Conservation (phyloP, 2,797 vertebrate genomes). For the Brotula barbata region DNA sequence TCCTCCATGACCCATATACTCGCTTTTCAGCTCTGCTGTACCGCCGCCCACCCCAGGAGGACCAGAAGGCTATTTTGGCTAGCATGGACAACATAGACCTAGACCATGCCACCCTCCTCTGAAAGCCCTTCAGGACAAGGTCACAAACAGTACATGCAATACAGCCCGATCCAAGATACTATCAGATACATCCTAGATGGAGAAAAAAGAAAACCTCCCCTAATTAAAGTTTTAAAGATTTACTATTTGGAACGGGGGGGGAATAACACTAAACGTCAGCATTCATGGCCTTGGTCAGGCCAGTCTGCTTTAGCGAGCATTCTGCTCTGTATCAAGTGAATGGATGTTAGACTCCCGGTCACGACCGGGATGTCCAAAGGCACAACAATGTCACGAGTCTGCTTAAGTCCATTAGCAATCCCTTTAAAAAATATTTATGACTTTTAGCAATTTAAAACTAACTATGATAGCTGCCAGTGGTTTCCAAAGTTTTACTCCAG, state of each 20-base stretch:
- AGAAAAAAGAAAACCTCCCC: conserved; percentile 23
- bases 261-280: conserved; percentile 38
- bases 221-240: conserved; percentile 31
- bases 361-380: conserved; percentile 3
- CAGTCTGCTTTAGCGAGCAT: conserved; percentile 33
- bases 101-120: conserved; percentile 92
- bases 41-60: conserved; percentile 89
- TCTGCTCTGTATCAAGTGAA: conserved; percentile 18
- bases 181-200: conserved; percentile 24
- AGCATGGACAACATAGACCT: conserved; percentile 93
- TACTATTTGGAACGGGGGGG: conserved; percentile 31
- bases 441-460: conserved; percentile 29
- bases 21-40: conserved; percentile 95
- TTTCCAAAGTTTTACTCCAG: conserved; percentile 79
- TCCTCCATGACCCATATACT: conserved; percentile 91
- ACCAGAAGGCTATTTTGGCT: conserved; percentile 97
- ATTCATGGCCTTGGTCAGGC: conserved; percentile 33
- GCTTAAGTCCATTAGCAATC: conserved; percentile 30
- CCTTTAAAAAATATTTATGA: conserved; percentile 30
- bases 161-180: conserved; percentile 39
- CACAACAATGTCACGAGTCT: conserved; percentile 16
- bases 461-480: conserved; percentile 52
- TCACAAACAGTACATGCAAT: conserved; percentile 44
- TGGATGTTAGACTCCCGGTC: neutral
- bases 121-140: conserved; percentile 70